These are phyloP conservation scores for Pteria penguin DNA, from an alignment of 2,888 invertebrate genomes.

Conservation along the genomic window DNA sequence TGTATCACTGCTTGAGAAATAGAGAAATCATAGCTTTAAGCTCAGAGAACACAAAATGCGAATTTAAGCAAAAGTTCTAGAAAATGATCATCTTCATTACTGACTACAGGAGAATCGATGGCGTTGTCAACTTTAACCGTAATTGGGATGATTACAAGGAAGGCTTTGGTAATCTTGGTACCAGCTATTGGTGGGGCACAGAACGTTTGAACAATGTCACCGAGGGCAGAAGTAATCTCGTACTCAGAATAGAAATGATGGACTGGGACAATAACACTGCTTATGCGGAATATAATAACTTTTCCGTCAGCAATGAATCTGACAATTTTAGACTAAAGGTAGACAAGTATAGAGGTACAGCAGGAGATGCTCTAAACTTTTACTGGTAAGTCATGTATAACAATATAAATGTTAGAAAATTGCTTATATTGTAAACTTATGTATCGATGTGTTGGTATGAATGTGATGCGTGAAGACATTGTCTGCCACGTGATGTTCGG, in stretches of 20 bases:
- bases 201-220: conserved; percentile 26
- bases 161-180: conserved; percentile 35
- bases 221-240: conserved; percentile 4
- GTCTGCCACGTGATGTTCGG: no score
- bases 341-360: conserved; percentile 35
- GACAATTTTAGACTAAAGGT: conserved; percentile 28
- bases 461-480: no score
- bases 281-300: conserved; percentile 41
- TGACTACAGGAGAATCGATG: conserved; percentile 23
- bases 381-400: conserved; percentile 36
- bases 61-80: no score
- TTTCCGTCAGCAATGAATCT: conserved; percentile 17
- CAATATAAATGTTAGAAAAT: no score
- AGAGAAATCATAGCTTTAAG: no score
- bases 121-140: conserved; percentile 31
- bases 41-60: no score
- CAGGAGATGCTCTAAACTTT: conserved; percentile 43
- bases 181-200: conserved; percentile 39
- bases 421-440: no score
- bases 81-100: no score
- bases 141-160: conserved; percentile 39
- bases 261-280: conserved; percentile 39
- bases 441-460: no score
- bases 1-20: no score
- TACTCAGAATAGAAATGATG: conserved; percentile 31